Conservation (phyloP, 30 jellyfish, hydroid and myxozoan species). For the Rhopilema esculentum region DNA sequence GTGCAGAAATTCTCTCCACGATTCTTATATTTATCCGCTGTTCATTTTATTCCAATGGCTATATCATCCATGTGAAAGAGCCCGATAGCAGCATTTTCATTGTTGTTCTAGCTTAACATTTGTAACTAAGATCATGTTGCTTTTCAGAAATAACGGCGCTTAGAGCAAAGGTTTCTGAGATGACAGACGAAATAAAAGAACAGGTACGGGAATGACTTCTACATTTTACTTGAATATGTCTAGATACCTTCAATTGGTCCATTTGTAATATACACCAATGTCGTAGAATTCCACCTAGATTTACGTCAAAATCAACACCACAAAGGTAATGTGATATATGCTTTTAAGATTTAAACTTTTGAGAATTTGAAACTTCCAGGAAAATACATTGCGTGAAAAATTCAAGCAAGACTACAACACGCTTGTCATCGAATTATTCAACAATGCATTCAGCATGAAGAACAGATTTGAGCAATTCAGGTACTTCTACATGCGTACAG, state of each 20-base stretch:
- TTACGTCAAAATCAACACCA: no score
- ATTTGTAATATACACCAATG: no score
- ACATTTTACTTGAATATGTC: neutral
- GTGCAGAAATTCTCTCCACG: no score
- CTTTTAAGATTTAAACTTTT: no score
- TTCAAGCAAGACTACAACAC: slow-evolving; percentile 58
- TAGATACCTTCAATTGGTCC: no score
- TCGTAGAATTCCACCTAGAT: no score
- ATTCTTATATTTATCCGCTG: no score
- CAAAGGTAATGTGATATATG: no score
- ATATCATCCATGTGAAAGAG: no score
- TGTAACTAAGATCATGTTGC: neutral
- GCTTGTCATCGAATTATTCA: slow-evolving; percentile 64
- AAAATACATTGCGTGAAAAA: slow-evolving; percentile 31
- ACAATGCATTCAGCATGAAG: slow-evolving; percentile 78
- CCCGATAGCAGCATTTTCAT: no score
- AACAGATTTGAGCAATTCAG: slow-evolving; percentile 80
- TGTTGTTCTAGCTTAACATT: no score
- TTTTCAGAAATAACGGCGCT: slow-evolving; percentile 70
- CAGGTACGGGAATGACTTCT: slow-evolving; percentile 25
- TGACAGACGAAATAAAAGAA: slow-evolving; percentile 27
- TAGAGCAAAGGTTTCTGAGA: slow-evolving; percentile 64
- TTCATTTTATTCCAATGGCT: no score
- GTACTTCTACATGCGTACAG: neutral
- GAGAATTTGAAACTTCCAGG: slow-evolving; percentile 31